Evolutionary conservation across 2,113 vertebrate species (phyloP).

Genomic region (Diglossa brunneiventris): DNA sequence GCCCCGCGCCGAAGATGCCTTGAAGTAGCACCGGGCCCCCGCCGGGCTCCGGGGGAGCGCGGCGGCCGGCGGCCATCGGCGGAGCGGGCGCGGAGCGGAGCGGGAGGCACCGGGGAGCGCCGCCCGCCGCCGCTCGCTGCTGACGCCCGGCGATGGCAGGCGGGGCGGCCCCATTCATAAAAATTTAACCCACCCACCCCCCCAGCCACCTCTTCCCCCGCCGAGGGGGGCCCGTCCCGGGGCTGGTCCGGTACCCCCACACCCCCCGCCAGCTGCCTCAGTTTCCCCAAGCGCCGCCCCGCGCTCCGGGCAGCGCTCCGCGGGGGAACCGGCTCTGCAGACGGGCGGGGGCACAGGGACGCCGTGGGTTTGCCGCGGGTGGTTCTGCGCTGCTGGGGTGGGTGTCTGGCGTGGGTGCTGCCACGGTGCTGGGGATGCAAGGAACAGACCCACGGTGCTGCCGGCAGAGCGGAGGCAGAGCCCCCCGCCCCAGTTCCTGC

Average conservation of each 20-base stretch:
- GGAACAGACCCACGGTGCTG: not conserved
- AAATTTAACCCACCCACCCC: not conserved
- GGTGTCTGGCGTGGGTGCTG: not conserved
- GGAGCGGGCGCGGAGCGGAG: too few relatives aligned
- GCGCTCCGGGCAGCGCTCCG: not conserved
- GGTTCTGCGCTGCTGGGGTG: not conserved
- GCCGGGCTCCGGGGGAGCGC: too few relatives aligned
- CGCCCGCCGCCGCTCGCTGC: too few relatives aligned
- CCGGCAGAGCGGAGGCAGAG: not conserved
- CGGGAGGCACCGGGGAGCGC: too few relatives aligned
- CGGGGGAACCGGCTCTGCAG: not conserved
- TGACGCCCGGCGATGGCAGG: not conserved
- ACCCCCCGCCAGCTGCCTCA: not conserved
- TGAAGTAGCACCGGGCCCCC: too few relatives aligned
- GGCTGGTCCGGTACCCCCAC: not conserved
- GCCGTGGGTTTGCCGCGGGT: not conserved
- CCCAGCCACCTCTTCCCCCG: not conserved
- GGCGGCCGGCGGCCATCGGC: too few relatives aligned
- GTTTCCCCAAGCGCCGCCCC: not conserved
- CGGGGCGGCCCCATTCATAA: not conserved
- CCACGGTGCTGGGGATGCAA: not conserved
- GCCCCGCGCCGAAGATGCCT: too few relatives aligned
- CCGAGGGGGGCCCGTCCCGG: not conserved
- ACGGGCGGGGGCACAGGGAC: not conserved
- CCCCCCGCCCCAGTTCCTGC: not conserved